Evolutionary conservation across 2,888 invertebrate species (phyloP).

Genomic region (Cephus nigrinus): DNA sequence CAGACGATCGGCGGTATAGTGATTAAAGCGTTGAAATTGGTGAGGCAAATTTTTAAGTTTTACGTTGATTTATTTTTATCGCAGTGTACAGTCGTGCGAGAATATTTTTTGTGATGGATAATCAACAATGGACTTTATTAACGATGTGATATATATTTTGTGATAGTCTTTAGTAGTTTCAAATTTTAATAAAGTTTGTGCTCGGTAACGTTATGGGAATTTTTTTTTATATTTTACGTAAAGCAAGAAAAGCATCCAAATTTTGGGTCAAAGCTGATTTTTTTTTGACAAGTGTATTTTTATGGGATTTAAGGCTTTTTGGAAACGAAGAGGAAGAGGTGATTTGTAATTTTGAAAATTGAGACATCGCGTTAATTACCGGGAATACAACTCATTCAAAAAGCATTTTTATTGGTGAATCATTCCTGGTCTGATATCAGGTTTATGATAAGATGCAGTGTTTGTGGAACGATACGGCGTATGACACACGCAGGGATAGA

Average conservation of each 20-base stretch:
- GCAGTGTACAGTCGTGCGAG: not conserved
- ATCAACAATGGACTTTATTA: not conserved
- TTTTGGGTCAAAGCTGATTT: not conserved
- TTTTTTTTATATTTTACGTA: not conserved
- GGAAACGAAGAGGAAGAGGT: not conserved
- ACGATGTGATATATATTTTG: not conserved
- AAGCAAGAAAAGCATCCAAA: not conserved
- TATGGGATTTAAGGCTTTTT: not conserved
- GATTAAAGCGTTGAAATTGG: constrained; percentile 85
- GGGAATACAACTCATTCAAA: constrained; percentile 34
- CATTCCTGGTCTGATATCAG: constrained; percentile 42
- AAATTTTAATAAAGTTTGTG: not conserved
- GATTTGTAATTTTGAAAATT: not conserved
- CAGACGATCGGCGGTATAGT: constrained; percentile 85
- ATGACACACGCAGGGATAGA: constrained; percentile 28
- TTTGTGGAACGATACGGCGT: constrained; percentile 54
- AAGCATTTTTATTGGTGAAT: constrained; percentile 44
- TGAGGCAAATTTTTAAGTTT: constrained; percentile 67
- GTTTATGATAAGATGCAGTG: constrained; percentile 46
- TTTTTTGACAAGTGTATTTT: not conserved
- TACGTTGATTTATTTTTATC: not conserved
- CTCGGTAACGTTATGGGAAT: not conserved
- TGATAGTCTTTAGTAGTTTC: not conserved
- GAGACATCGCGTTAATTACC: not conserved
- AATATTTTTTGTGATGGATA: not conserved